phyloP scores from a whole-genome alignment of 2,113 vertebrate genomes.

The Micromys minutus region DNA sequence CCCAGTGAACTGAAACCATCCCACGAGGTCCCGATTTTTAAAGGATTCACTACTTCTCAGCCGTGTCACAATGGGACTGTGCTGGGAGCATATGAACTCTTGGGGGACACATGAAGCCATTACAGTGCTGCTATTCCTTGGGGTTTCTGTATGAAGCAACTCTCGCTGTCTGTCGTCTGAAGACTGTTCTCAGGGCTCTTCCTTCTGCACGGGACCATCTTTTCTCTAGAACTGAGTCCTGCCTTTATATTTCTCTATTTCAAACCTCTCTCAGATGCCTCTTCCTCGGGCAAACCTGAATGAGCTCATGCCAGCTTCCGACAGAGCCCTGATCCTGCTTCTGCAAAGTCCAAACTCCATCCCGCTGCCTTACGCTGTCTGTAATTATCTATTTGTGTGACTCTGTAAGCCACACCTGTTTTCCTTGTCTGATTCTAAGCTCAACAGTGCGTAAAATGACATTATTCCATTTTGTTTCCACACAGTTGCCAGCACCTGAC shows the following conservation, averaged over 20 bases:
- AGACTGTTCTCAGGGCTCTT: too few relatives aligned
- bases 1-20: background rate
- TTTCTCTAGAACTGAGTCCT: background rate
- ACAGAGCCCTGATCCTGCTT: background rate
- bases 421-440: background rate
- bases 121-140: background rate
- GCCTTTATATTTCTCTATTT: background rate
- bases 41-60: background rate
- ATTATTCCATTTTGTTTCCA: background rate
- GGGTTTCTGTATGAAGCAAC: too few relatives aligned
- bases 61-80: background rate
- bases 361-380: fast-evolving
- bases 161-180: background rate
- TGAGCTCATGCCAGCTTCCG: background rate
- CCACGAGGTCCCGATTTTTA: background rate
- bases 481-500: background rate
- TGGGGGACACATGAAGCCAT: background rate
- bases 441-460: background rate
- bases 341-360: background rate
- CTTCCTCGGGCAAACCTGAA: background rate
- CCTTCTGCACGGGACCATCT: fast-evolving
- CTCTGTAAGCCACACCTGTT: background rate
- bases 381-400: background rate
- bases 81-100: background rate
- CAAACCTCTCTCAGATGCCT: fast-evolving